Base-by-base conservation (phyloP, 2,113 vertebrate genomes). In the Bubalus kerabau region DNA sequence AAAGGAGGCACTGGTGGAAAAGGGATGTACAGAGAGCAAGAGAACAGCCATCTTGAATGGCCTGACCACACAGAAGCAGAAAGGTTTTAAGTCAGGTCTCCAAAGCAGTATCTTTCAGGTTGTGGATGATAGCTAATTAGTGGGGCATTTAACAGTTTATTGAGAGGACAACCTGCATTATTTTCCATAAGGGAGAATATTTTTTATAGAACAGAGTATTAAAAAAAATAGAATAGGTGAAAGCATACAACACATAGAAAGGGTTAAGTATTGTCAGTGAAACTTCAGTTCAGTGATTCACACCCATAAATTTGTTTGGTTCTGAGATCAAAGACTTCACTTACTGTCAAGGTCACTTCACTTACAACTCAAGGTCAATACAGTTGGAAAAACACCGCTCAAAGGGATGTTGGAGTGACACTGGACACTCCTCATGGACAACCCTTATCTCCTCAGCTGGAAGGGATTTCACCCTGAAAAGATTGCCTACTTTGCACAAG, bases 141-240 rank as follows among this genome's bases (percentile, higher is more conserved):
- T 50, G 23, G 2, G 3, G 1, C 74, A 88, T 30, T 88, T 80
- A 85, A 85, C n/a, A 64, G 78, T 56, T 90, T 76, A n/a, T 64
- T 43, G 57, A 85, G 26, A 60, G 16, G 14, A 26, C 9, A 95
- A 32, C 4, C 57, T 86, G 24, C 36, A 17, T 28, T 71, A 7
- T 24, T 82, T 97, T 60, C 59, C 19, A 67, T 71, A 85, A 88
- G 30, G 57, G 26, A 91, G 23, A 50, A 43, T 52, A 57, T 83
- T 90, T 90, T 54, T 76, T 15, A 19, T 26, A 32, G 56, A 40
- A 32, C 57, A 71, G 15, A 87, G 8, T 40, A 26, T 48, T 46
- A 14, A 50, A 91, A 91, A 82, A 30, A 48, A 60, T 43, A 24
- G 12, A 57, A 57, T 1, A 56, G 2, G 52, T 26, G 21, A 76